These are phyloP conservation scores for Drosophila nigricruria DNA, from an alignment of 2,888 invertebrate genomes.

Conservation along the genomic window DNA sequence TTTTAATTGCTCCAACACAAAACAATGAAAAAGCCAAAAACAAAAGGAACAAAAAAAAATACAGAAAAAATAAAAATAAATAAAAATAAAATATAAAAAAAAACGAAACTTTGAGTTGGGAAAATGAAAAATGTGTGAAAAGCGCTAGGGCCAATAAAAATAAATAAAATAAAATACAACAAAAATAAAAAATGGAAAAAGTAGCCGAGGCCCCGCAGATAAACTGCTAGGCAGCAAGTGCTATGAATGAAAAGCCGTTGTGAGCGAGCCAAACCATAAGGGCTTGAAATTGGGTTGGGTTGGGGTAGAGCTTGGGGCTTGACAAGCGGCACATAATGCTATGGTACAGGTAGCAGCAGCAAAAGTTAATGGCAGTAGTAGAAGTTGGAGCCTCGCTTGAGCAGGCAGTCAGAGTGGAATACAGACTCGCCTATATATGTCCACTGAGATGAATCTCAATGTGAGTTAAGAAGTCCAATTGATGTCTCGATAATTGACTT, in stretches of 20 bases:
- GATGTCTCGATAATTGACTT: not conserved
- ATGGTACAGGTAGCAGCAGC: conserved; percentile 1
- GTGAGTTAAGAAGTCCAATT: not conserved
- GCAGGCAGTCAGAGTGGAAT: not conserved
- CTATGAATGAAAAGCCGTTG: not conserved
- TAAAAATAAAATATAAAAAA: conserved; percentile 20
- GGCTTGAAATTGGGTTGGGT: not conserved
- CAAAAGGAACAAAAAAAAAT: conserved; percentile 22
- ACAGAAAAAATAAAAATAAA: conserved; percentile 6
- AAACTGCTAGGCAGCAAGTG: conserved; percentile 31
- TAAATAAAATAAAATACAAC: conserved; percentile 56
- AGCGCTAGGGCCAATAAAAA: conserved; percentile 65
- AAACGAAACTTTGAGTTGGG: conserved; percentile 45
- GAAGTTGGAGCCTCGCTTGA: not conserved
- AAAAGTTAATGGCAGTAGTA: not conserved
- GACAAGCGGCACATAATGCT: conserved; percentile 4
- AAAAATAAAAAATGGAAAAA: conserved; percentile 4
- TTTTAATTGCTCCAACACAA: conserved; percentile 75
- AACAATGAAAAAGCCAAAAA: conserved; percentile 58
- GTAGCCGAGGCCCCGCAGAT: conserved; percentile 25
- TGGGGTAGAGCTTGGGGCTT: not conserved
- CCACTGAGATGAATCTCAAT: not conserved
- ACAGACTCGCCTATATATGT: not conserved
- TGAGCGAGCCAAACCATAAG: not conserved
- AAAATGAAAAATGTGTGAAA: conserved; percentile 71